A percentile compares a stretch with the other conserved stretches of the same genome.
Conservation (phyloP, 1,140 invertebrate species). For the Gonioctena quinquepunctata region DNA sequence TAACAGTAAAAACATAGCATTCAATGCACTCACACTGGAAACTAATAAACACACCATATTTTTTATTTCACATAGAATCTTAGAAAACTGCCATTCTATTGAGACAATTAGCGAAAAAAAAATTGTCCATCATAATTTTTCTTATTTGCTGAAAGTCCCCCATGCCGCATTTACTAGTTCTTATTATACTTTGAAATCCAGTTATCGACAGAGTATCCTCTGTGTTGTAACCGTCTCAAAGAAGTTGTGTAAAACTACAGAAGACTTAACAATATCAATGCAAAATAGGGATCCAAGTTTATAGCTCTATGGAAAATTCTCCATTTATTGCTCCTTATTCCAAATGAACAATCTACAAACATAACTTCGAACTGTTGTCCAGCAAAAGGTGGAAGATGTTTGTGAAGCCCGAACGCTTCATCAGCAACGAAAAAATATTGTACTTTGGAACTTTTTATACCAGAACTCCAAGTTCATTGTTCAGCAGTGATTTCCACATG, state of each 20-base stretch:
- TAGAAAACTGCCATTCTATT: neutral
- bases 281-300: slow-evolving; percentile 37
- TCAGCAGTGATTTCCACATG: neutral
- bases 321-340: slow-evolving; percentile 47
- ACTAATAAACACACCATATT: neutral
- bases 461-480: neutral
- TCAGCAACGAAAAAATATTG: neutral
- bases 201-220: neutral
- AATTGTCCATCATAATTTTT: slow-evolving; percentile 1
- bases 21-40: neutral
- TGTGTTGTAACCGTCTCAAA: slow-evolving; percentile 38
- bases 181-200: neutral
- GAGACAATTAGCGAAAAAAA: neutral
- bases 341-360: slow-evolving; percentile 41
- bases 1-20: neutral
- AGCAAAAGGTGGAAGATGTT: slow-evolving; percentile 15
- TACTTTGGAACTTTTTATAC: neutral
- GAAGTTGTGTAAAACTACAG: slow-evolving; percentile 48
- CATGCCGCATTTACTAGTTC: neutral
- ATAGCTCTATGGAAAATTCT: slow-evolving; percentile 46
- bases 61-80: neutral
- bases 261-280: slow-evolving; percentile 42
- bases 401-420: neutral
- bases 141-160: neutral
- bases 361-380: slow-evolving; percentile 33